A percentile compares a stretch with the other conserved stretches of the same genome.
These are phyloP conservation scores for Limnodromus scolopaceus DNA, from an alignment of 2,797 vertebrate species.

Conservation along the genomic window DNA sequence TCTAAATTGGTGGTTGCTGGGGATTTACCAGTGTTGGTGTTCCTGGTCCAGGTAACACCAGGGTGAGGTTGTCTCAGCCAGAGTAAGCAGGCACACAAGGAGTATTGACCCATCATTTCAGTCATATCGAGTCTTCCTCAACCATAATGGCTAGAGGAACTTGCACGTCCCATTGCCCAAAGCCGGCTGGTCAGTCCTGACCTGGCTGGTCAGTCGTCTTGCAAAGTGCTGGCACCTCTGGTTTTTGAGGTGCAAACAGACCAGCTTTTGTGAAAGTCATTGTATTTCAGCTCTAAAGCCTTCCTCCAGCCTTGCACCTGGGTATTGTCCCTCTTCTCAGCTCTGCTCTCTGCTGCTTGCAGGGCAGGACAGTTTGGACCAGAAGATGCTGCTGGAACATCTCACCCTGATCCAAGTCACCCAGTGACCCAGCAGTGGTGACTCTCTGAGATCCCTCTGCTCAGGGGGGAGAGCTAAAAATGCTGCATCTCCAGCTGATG, in stretches of 20 bases:
- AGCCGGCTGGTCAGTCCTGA: background rate
- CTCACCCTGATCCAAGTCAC: background rate
- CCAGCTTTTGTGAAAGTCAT: background rate
- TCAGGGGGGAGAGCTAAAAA: background rate
- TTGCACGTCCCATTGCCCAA: fast-evolving
- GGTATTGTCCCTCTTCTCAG: background rate
- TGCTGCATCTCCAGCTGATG: background rate
- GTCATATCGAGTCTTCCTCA: background rate
- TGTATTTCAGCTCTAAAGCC: background rate
- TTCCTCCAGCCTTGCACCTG: background rate
- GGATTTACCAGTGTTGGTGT: background rate
- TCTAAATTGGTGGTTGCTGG: background rate
- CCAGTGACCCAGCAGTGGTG: background rate
- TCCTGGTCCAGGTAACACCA: fast-evolving
- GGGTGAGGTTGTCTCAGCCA: background rate
- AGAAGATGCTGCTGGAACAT: background rate
- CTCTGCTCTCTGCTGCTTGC: background rate
- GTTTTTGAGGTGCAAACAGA: background rate
- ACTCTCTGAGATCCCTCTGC: background rate
- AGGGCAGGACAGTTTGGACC: background rate
- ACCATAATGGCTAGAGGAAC: background rate
- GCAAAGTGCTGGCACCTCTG: background rate
- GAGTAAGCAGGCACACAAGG: fast-evolving
- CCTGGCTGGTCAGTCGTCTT: background rate
- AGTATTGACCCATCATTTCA: background rate